These are phyloP conservation scores for Heliocidaris tuberculata DNA, from an alignment of 35 echinoderm and acorn worm species.

Conservation along the genomic window DNA sequence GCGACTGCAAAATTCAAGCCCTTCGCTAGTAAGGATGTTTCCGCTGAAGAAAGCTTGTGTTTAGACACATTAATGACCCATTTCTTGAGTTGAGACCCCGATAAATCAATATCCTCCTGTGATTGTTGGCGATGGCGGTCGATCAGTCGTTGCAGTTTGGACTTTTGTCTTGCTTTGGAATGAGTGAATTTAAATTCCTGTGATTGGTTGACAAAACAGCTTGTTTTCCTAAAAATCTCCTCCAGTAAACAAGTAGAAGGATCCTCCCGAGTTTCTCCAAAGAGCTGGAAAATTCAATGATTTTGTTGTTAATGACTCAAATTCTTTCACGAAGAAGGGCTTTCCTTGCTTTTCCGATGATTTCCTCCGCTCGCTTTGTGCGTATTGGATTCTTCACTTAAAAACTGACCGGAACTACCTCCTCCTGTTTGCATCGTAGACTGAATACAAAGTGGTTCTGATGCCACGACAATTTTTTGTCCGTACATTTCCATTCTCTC, in stretches of 20 bases:
- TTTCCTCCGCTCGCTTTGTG: neutral
- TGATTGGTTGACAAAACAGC: neutral
- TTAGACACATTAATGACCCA: neutral
- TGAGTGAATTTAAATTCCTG: neutral
- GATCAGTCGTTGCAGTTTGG: neutral
- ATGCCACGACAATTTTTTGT: conserved; percentile 22
- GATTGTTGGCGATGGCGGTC: neutral
- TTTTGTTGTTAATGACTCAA: conserved; percentile 17
- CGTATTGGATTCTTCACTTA: conserved; percentile 17
- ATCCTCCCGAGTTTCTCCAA: neutral
- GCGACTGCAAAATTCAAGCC: neutral
- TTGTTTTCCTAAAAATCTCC: neutral
- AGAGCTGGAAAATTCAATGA: neutral
- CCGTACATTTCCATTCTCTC: conserved; percentile 25
- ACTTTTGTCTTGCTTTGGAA: no score
- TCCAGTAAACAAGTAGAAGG: neutral
- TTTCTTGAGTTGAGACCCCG: neutral
- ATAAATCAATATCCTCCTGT: no score
- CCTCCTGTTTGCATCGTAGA: conserved; percentile 37
- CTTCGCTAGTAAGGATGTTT: neutral
- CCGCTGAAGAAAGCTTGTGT: neutral
- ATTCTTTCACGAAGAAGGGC: neutral
- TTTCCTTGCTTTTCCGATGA: conserved; percentile 14
- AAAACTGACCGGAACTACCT: conserved; percentile 18
- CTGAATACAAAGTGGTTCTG: neutral